Conservation (phyloP, 37 sponge, comb jelly and placozoan genomes). For the Halichondria panicea region DNA sequence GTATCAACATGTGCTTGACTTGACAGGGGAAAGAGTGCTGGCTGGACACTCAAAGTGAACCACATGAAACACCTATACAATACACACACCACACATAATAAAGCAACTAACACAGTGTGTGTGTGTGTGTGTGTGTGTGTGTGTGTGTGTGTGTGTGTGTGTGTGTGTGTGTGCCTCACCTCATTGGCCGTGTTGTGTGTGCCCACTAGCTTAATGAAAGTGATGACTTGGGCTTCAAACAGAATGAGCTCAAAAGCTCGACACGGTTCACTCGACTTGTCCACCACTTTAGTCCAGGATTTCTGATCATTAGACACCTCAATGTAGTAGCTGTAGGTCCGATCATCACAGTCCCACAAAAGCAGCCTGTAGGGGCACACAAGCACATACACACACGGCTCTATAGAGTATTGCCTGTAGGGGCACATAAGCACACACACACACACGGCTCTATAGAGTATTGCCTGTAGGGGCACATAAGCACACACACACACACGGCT, state of each 20-base stretch:
- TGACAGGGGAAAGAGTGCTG: constrained; percentile 18
- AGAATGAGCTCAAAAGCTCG: constrained; percentile 86
- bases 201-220: constrained; percentile 91
- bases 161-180: constrained; percentile 32
- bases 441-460: constrained; percentile 5
- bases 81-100: neutral
- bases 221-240: constrained; percentile 71
- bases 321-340: constrained; percentile 82
- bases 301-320: constrained; percentile 81
- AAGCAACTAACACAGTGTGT: neutral
- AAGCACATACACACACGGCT: too few species aligned
- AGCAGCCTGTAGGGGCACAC: constrained; percentile 51
- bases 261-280: constrained; percentile 63
- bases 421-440: neutral
- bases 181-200: constrained; percentile 91
- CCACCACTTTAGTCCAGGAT: constrained; percentile 61
- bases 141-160: neutral
- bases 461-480: neutral
- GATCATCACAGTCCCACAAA: constrained; percentile 94
- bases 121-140: neutral
- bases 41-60: constrained; percentile 91
- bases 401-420: too few species aligned
- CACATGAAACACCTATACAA: constrained; percentile 81
- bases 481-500: too few species aligned
- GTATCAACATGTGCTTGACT: too few species aligned